phyloP scores from a whole-genome alignment of 1,140 invertebrate species.

The Thaumatotibia leucotreta region DNA sequence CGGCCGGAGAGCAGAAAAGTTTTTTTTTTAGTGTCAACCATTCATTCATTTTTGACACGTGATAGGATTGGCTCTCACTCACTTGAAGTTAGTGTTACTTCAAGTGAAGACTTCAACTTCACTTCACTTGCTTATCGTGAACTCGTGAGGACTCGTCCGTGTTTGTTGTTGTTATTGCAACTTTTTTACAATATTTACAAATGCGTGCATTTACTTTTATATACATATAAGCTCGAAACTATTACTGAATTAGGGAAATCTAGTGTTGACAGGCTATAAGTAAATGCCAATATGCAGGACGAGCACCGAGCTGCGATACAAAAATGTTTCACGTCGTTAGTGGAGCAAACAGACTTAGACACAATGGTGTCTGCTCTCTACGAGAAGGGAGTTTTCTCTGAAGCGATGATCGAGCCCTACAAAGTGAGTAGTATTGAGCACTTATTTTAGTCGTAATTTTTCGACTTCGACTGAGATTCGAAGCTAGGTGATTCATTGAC shows the following conservation, averaged over 20 bases:
- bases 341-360: constrained; percentile 65
- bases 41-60: not conserved
- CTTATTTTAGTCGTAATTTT: not conserved
- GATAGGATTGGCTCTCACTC: too few species aligned
- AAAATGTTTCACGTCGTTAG: constrained; percentile 57
- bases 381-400: constrained; percentile 68
- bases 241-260: not conserved
- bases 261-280: not conserved
- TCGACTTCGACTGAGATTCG: not conserved
- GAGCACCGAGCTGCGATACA: constrained; percentile 56
- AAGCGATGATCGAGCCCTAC: constrained; percentile 65
- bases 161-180: not conserved
- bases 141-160: not conserved
- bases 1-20: too few species aligned
- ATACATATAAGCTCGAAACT: not conserved
- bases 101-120: not conserved
- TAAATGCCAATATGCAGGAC: constrained; percentile 49
- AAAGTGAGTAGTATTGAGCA: constrained; percentile 36
- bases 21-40: not conserved
- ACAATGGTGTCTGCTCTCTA: constrained; percentile 52
- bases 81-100: not conserved
- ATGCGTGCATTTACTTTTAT: not conserved
- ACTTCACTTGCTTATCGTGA: not conserved
- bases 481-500: not conserved
- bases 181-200: not conserved